Percentiles rank a stretch among this genome's conserved stretches.
Conservation (phyloP, 1,140 invertebrate species). For the Gryon sp. region DNA sequence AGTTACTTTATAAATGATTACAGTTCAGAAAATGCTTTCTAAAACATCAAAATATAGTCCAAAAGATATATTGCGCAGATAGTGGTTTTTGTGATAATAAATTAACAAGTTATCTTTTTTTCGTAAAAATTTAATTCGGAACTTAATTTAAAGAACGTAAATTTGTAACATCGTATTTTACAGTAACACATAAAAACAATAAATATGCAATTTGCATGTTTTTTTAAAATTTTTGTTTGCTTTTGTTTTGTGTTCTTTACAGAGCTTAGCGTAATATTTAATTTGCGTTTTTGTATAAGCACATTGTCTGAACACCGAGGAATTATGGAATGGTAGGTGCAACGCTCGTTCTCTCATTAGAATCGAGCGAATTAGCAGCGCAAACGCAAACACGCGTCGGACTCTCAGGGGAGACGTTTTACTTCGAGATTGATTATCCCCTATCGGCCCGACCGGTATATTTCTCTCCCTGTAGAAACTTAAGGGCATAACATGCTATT, state of each 20-base stretch:
- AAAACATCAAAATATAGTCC: too few species aligned
- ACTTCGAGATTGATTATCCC: conserved; percentile 77
- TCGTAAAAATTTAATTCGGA: too few species aligned
- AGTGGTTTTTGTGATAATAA: too few species aligned
- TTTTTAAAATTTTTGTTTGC: not conserved
- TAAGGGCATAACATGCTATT: conserved; percentile 63
- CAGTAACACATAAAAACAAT: too few species aligned
- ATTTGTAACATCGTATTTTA: too few species aligned
- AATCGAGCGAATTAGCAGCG: conserved; percentile 75
- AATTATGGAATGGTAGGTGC: conserved; percentile 62
- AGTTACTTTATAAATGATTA: too few species aligned
- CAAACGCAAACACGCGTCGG: conserved; percentile 71
- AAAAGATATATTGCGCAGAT: too few species aligned
- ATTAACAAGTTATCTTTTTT: too few species aligned
- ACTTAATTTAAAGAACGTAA: too few species aligned
- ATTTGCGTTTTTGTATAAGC: conserved; percentile 29
- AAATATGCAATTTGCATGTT: too few species aligned
- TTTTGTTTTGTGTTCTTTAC: conserved; percentile 2
- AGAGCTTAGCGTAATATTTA: conserved; percentile 28
- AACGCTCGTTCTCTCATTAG: conserved; percentile 71
- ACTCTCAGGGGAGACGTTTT: conserved; percentile 63
- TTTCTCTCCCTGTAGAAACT: conserved; percentile 69
- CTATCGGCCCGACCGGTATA: conserved; percentile 72
- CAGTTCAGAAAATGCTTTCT: too few species aligned
- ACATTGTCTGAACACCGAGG: conserved; percentile 28